phyloP scores from a whole-genome alignment of 1,140 invertebrate species.

The Bombus waltoni region DNA sequence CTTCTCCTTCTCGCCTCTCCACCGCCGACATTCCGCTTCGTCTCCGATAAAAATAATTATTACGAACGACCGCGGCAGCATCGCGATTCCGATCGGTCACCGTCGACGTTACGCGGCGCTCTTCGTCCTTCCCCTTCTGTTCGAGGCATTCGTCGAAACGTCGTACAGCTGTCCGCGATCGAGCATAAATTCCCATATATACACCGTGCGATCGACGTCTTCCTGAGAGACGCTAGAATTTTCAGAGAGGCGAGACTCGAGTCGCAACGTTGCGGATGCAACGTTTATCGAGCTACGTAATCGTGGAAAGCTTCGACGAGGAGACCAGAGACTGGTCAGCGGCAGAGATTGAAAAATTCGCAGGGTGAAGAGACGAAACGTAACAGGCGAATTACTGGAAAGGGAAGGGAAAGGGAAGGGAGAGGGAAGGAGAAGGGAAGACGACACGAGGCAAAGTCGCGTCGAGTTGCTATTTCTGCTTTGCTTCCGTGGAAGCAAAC shows the following conservation, averaged over 20 bases:
- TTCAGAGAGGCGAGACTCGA: too few species aligned
- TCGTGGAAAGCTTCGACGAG: too few species aligned
- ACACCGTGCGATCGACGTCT: too few species aligned
- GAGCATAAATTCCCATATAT: background rate
- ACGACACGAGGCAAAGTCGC: background rate
- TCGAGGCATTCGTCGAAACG: background rate
- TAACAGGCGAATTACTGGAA: background rate
- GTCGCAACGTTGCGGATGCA: too few species aligned
- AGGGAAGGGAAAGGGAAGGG: background rate
- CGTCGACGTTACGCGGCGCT: background rate
- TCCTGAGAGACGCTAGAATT: too few species aligned
- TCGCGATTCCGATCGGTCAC: background rate
- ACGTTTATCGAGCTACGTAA: too few species aligned
- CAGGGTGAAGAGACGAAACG: too few species aligned
- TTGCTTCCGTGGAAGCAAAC: background rate
- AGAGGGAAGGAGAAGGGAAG: too few species aligned
- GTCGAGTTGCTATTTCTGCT: slow-evolving; percentile 6
- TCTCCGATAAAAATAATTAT: slow-evolving; percentile 35
- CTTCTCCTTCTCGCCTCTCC: background rate
- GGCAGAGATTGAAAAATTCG: too few species aligned
- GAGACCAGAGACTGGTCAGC: too few species aligned
- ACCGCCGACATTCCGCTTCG: background rate
- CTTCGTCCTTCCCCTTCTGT: background rate
- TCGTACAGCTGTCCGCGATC: background rate
- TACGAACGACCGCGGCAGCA: background rate